Evolutionary conservation across 2,797 vertebrate genomes (phyloP), one percentile per base, ranked within the genome.

Genomic region (Chromobotia macracanthus): DNA sequence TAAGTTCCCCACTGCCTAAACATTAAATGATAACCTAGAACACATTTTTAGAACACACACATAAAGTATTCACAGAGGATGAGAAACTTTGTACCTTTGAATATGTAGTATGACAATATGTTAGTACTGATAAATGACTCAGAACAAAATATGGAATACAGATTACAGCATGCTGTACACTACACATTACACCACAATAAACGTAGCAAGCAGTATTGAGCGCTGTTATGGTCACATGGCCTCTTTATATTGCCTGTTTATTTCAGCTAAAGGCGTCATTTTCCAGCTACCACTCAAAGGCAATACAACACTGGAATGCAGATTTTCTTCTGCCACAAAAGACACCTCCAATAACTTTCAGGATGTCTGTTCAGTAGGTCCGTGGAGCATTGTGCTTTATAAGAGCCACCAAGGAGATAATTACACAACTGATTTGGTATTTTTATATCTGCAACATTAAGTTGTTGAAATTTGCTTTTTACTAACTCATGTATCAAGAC

Each of bases 401-500:
- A 23, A 68, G 48, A 31, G 18, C n/a, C 1, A 10, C 16, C 56
- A 38, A 64, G 21, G 61, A 75, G 23, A 19, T 21, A 55, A 64
- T 25, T 23, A 64, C 28, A 66, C 46, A 31, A 67, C 23, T 63
- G 16, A 38, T 18, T n/a, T 63, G 56, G 63, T 50, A 67, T 35
- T 66, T 75, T 61, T 18, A 64, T 11, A 25, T 16, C 25, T 74
- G 35, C 8, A 38, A 38, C 35, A n/a, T 23, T 25, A 16, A 8
- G 25, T 64, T 61, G 38, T 21, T 64, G 72, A 74, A 15, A 56
- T 67, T 3, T 5, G 10, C 18, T 18, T 66, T 72, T n/a, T 16
- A 53, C 3, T 46, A 35, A 31, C 23, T 25, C 16, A n/a, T 31
- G 15, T 23, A 61, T 53, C 18, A 13, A 31, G 16, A 11, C 31